Evolutionary conservation across 1,140 invertebrate species (phyloP).

Genomic region (Oryctes rhinoceros): DNA sequence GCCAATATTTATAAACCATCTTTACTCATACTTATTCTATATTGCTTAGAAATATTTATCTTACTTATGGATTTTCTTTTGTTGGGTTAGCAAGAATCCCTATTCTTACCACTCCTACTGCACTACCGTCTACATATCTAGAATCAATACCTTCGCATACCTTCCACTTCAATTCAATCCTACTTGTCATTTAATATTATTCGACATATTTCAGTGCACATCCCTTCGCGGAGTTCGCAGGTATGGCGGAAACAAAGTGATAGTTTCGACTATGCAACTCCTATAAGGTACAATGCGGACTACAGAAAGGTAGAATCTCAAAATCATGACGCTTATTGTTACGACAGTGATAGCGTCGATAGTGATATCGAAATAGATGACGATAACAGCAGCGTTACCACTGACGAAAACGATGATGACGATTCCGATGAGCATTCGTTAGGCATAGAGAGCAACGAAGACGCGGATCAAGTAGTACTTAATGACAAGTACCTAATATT

Average conservation of each 20-base stretch:
- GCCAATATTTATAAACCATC: no score
- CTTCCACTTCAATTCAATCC: no score
- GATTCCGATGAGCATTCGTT: slow-evolving; percentile 49
- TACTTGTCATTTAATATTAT: not conserved
- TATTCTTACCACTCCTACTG: no score
- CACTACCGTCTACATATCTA: no score
- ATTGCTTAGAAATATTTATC: no score
- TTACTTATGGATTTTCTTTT: no score
- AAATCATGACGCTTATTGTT: not conserved
- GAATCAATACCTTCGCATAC: no score
- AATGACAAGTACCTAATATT: slow-evolving; percentile 85
- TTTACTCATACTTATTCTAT: no score
- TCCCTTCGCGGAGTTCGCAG: not conserved
- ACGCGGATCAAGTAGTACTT: slow-evolving; percentile 60
- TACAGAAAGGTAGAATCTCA: not conserved
- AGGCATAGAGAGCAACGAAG: slow-evolving; percentile 42
- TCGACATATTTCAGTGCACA: not conserved
- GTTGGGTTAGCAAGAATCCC: no score
- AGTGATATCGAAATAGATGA: slow-evolving; percentile 9
- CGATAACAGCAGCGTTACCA: not conserved
- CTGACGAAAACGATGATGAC: slow-evolving; percentile 54
- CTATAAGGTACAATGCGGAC: slow-evolving; percentile 64
- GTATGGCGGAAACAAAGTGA: slow-evolving; percentile 30
- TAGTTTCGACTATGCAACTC: slow-evolving; percentile 63
- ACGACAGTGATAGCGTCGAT: not conserved